Base-by-base conservation (phyloP, 2,797 vertebrate species). In the Betta splendens region DNA sequence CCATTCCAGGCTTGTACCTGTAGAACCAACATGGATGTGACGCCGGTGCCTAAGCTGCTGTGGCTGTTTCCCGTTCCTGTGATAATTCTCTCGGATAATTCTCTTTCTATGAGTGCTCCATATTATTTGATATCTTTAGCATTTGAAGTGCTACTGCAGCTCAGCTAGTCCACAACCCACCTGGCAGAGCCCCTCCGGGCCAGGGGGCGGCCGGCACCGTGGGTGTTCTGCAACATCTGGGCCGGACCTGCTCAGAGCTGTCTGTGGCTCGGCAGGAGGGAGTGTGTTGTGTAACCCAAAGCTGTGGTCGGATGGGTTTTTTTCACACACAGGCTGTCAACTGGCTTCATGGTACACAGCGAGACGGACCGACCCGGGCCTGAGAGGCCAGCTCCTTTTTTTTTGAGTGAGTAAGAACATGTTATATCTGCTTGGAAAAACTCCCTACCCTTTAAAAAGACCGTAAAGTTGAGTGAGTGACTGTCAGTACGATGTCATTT, bases 201-300 rank as follows among this genome's bases (percentile, higher is more conserved):
- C 36, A 0, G 47, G 52, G 81, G 67, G 4, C 47, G 74, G 50
- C 64, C 38, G 18, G 59, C 84, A 0, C 43, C 67, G 75, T 87
- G 88, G 83, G 81, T 83, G 82, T 84, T 86, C 80, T 74, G 77
- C 46, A 49, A 40, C 7, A 58, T 70, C 74, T 73, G 79, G 59
- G 57, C 65, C 59, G 75, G 66, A 75, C 63, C 65, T 64, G 73
- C 65, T 66, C 40, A 58, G 61, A 25, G 12, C 59, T 67, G 68
- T 72, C 57, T 77, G 69, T 66, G 74, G 61, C 55, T 55, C 61
- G 45, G 56, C 42, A 38, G 37, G 77, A 23, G 66, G 37, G 44
- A 73, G 60, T 49, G 69, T 81, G 79, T 85, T 87, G 79, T 87
- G 80, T 80, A 84, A 85, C 75, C 52, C 64, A 71, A 85, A 85